A percentile compares a stretch with the other conserved stretches of the same genome.
Evolutionary conservation across 2,797 vertebrate genomes (phyloP).

Genomic region (Myotis myotis): DNA sequence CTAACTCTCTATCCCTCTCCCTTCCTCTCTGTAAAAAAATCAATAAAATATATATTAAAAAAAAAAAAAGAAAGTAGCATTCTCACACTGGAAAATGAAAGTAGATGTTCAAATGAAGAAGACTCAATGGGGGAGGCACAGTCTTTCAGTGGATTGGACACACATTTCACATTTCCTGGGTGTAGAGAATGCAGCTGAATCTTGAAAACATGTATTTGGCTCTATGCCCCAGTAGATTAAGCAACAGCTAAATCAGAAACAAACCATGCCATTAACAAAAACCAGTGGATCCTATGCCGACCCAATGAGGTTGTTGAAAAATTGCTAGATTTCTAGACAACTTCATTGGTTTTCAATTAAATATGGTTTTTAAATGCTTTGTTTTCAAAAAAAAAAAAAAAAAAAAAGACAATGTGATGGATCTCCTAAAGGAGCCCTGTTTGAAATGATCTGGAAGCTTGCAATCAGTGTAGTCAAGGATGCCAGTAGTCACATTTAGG

Average conservation of each 20-base stretch:
- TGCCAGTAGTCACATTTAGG: background rate
- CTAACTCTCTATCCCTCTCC: too few relatives aligned
- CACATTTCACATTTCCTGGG: constrained; percentile 37
- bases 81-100: constrained; percentile 20
- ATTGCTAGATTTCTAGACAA: background rate
- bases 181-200: constrained; percentile 21
- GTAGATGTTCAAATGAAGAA: background rate
- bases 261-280: background rate
- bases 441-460: background rate
- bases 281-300: background rate
- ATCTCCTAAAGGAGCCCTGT: background rate
- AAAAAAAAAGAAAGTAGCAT: background rate
- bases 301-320: background rate
- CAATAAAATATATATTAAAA: too few relatives aligned
- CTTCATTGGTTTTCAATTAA: background rate
- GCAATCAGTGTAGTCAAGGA: background rate
- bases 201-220: constrained; percentile 35
- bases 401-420: background rate
- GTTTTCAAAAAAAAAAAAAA: background rate
- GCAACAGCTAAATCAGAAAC: constrained; percentile 35
- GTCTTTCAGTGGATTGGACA: background rate
- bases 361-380: background rate
- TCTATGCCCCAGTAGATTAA: background rate
- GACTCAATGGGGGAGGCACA: background rate
- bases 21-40: too few relatives aligned